Conservation (phyloP, 2,888 invertebrate species). For the Tiliacea aurago region DNA sequence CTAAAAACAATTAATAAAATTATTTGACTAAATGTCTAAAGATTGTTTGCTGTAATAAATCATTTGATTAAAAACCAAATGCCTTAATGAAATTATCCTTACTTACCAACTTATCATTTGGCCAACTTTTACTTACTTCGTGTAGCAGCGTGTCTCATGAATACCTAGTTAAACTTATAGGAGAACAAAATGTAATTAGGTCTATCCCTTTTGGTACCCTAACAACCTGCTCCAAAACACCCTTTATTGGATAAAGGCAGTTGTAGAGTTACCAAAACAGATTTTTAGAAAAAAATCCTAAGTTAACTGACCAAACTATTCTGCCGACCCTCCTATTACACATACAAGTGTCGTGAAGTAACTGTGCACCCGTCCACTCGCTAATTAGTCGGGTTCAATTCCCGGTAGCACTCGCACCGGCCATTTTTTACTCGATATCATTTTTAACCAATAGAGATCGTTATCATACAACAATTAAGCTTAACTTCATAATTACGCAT, state of each 20-base stretch:
- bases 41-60: no score
- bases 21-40: no score
- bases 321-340: conserved; percentile 66
- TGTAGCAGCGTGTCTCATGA: background rate
- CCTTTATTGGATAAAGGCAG: no score
- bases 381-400: conserved; percentile 84
- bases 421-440: conserved; percentile 77
- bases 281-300: background rate
- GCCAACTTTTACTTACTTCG: background rate
- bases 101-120: background rate
- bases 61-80: no score
- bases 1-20: no score
- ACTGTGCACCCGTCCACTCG: conserved; percentile 75
- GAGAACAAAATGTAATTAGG: background rate
- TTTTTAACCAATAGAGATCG: conserved; percentile 83
- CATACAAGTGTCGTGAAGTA: conserved; percentile 78
- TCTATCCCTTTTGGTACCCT: background rate
- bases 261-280: background rate
- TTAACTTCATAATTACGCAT: conserved; percentile 74
- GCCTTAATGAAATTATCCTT: no score
- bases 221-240: background rate
- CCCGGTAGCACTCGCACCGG: conserved; percentile 73
- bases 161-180: no score
- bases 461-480: conserved; percentile 79
- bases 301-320: conserved; percentile 19